These are phyloP conservation scores for Conus ventricosus DNA, from an alignment of 1,140 invertebrate genomes.

Conservation along the genomic window DNA sequence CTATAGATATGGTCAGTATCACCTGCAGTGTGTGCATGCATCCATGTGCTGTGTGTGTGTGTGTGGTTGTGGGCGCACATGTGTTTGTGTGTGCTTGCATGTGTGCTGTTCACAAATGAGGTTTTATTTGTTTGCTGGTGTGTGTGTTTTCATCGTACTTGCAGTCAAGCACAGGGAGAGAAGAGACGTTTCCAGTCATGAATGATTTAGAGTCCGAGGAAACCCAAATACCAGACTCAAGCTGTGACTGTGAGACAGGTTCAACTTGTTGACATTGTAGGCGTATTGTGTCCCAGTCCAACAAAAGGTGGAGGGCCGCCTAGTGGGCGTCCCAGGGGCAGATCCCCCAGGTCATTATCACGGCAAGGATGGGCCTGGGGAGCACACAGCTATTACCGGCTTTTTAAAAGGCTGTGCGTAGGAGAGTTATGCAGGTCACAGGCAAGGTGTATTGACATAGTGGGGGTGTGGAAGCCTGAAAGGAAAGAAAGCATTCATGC, in stretches of 20 bases:
- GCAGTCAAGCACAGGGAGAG: too few species aligned
- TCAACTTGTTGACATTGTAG: not conserved
- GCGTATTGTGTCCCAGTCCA: not conserved
- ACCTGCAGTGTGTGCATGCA: not conserved
- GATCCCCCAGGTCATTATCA: not conserved
- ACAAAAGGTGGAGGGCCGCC: not conserved
- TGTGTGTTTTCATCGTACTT: too few species aligned
- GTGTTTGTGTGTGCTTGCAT: not conserved
- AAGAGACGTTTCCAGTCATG: too few species aligned
- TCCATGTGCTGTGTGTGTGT: not conserved
- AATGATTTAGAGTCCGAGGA: too few species aligned
- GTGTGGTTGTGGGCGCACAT: too few species aligned
- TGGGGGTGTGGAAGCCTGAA: not conserved
- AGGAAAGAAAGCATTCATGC: not conserved
- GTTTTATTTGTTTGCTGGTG: too few species aligned
- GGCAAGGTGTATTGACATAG: not conserved
- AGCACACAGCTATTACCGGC: not conserved
- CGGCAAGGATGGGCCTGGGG: not conserved
- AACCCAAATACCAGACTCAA: not conserved
- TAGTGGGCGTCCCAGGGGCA: not conserved
- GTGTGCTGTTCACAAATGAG: not conserved
- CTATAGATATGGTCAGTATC: too few species aligned
- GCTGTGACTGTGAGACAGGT: not conserved
- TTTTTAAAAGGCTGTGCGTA: not conserved
- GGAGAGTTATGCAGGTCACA: not conserved